A percentile compares a stretch with the other conserved stretches of the same genome.
Conservation (phyloP, 2,888 invertebrate genomes). For the Ectemnius continuus region DNA sequence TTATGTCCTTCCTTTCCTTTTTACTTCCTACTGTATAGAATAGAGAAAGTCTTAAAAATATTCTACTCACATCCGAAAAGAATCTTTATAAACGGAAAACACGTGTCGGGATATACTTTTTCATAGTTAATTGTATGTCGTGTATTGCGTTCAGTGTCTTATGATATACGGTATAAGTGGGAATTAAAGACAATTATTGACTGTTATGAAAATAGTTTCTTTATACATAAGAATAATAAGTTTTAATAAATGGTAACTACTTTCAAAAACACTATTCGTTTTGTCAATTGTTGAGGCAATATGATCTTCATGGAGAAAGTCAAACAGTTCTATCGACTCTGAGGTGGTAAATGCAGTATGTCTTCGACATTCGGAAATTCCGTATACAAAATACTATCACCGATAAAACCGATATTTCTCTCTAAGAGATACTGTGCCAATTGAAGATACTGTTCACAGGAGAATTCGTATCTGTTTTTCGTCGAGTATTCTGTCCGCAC, state of each 20-base stretch:
- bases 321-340: neutral
- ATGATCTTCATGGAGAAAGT: too few relatives aligned
- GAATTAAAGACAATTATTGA: conserved; percentile 23
- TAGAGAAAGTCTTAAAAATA: too few relatives aligned
- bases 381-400: conserved; percentile 84
- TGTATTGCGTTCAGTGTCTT: too few relatives aligned
- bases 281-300: too few relatives aligned
- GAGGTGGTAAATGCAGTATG: neutral
- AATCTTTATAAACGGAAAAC: too few relatives aligned
- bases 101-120: too few relatives aligned
- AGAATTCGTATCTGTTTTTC: conserved; percentile 45
- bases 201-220: conserved; percentile 34
- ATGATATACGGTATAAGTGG: too few relatives aligned
- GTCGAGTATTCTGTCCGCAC: conserved; percentile 8
- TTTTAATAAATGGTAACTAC: conserved; percentile 28
- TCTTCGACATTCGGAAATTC: neutral
- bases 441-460: conserved; percentile 80
- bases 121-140: too few relatives aligned
- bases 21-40: too few relatives aligned
- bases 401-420: conserved; percentile 85
- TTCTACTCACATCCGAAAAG: too few relatives aligned
- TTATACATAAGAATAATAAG: conserved; percentile 32
- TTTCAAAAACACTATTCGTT: too few relatives aligned
- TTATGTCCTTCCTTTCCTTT: too few relatives aligned
- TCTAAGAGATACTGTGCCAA: conserved; percentile 86